Conservation (phyloP, 1,140 invertebrate genomes). For the Chelonus insularis region DNA sequence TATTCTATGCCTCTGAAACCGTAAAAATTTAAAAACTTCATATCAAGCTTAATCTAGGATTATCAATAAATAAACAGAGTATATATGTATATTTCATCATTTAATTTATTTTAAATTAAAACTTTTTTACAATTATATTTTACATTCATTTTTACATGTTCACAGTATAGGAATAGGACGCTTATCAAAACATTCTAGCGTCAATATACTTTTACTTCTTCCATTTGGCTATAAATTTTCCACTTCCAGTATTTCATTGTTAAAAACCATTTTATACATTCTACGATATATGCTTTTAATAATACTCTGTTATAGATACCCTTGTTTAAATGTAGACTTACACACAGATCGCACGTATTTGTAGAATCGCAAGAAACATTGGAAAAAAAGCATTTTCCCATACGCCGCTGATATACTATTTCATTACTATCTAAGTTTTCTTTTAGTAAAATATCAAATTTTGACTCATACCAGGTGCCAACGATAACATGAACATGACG, state of each 20-base stretch:
- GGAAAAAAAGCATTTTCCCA: no score
- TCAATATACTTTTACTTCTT: no score
- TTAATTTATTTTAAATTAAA: conserved; percentile 63
- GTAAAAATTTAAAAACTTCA: neutral
- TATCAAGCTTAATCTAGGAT: neutral
- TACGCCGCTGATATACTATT: no score
- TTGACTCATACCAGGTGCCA: no score
- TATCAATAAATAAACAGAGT: conserved; percentile 16
- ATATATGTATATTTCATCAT: conserved; percentile 54
- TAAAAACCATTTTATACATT: conserved; percentile 52
- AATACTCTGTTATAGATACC: conserved; percentile 57
- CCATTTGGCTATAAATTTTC: conserved; percentile 10
- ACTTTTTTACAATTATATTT: conserved; percentile 62
- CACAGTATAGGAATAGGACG: conserved; percentile 29
- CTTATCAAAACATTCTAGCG: no score
- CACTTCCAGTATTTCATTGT: conserved; percentile 25
- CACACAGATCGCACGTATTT: no score
- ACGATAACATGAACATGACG: no score
- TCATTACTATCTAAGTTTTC: no score
- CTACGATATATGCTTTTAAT: conserved; percentile 57
- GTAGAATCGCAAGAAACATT: no score
- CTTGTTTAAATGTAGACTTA: neutral
- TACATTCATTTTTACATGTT: conserved; percentile 59
- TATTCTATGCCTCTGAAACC: no score
- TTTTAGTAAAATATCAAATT: no score